Evolutionary conservation across 2,797 vertebrate genomes (phyloP).

Genomic region (Euthynnus affinis): DNA sequence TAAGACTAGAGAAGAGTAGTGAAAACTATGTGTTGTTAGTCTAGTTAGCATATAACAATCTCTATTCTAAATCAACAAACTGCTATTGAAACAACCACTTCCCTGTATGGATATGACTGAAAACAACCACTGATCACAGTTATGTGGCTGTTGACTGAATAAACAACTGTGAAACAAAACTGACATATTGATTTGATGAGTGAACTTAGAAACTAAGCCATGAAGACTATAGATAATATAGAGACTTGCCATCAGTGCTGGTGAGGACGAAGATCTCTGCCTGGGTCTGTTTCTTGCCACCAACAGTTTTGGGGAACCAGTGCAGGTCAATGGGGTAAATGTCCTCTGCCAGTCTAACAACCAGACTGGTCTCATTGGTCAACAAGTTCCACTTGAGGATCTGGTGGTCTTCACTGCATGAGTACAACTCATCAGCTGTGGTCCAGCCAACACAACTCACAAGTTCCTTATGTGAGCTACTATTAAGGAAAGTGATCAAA

Average conservation of each 20-base stretch:
- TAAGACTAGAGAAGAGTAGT: neutral
- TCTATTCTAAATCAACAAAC: neutral
- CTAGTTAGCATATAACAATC: neutral
- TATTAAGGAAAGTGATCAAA: conserved; percentile 73
- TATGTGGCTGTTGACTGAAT: neutral
- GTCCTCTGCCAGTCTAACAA: conserved; percentile 92
- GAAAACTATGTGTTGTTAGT: conserved; percentile 14
- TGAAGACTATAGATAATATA: conserved; percentile 12
- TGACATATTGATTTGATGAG: neutral
- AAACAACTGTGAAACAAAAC: conserved; percentile 4
- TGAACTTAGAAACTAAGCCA: conserved; percentile 11
- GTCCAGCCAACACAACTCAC: conserved; percentile 96
- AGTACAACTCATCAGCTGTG: conserved; percentile 94
- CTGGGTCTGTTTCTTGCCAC: conserved; percentile 92
- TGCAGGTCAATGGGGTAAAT: conserved; percentile 95
- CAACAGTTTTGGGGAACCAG: conserved; percentile 93
- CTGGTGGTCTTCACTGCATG: conserved; percentile 96
- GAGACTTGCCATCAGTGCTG: conserved; percentile 93
- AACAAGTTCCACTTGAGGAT: conserved; percentile 95
- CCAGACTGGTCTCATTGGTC: conserved; percentile 89
- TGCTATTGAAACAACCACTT: conserved; percentile 1
- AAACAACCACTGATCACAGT: neutral
- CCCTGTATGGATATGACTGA: neutral
- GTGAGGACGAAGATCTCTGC: conserved; percentile 94
- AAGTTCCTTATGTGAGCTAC: conserved; percentile 83